phyloP scores from a whole-genome alignment of 1,140 invertebrate species.

The Monochamus saltuarius region DNA sequence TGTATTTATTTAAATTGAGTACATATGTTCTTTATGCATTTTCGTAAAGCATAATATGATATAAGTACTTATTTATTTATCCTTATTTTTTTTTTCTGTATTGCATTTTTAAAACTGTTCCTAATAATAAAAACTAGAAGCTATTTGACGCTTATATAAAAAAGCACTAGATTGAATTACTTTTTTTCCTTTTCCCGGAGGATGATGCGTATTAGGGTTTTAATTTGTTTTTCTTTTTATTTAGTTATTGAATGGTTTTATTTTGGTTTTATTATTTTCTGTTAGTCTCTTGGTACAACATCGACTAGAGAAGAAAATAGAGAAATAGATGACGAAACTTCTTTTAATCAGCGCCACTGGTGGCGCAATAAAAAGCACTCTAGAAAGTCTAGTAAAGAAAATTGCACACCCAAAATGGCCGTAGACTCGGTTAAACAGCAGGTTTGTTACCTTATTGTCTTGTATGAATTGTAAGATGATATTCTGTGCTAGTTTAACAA shows the following conservation, averaged over 20 bases:
- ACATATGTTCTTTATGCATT: too few relatives aligned
- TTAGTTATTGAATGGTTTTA: slow-evolving; percentile 8
- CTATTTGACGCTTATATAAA: too few relatives aligned
- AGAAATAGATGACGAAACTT: slow-evolving; percentile 30
- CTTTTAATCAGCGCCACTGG: slow-evolving; percentile 28
- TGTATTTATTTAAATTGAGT: too few relatives aligned
- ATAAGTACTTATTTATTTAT: too few relatives aligned
- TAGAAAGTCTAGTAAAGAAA: slow-evolving; percentile 24
- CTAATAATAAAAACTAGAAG: too few relatives aligned
- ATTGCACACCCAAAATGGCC: slow-evolving; percentile 23
- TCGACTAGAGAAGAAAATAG: slow-evolving; percentile 26
- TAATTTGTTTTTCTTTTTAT: slow-evolving; percentile 11
- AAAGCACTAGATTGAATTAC: too few relatives aligned
- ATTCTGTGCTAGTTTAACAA: not conserved
- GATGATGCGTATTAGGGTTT: not conserved
- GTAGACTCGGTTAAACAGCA: slow-evolving; percentile 39
- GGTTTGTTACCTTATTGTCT: slow-evolving; percentile 25
- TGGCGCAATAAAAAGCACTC: slow-evolving; percentile 33
- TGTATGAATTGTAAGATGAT: too few relatives aligned
- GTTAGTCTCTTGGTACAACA: slow-evolving; percentile 34
- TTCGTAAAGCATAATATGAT: too few relatives aligned
- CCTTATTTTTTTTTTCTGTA: too few relatives aligned
- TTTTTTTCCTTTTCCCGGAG: too few relatives aligned
- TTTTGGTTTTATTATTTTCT: slow-evolving; percentile 32
- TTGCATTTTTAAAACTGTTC: too few relatives aligned